These are phyloP conservation scores for Drosophila jambulina DNA, from an alignment of 1,140 invertebrate genomes.

Conservation along the genomic window DNA sequence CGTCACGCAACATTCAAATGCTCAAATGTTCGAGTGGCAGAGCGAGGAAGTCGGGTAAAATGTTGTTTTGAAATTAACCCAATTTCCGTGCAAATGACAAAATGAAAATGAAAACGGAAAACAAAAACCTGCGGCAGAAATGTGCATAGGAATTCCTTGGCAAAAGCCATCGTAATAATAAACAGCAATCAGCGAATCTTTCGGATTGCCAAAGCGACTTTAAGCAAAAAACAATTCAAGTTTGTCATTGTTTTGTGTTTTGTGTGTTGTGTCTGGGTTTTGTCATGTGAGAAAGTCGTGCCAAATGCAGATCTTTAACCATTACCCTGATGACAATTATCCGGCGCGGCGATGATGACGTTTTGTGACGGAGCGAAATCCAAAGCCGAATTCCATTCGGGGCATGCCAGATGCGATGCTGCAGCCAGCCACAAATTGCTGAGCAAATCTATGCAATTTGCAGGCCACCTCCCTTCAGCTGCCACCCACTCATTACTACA, in stretches of 20 bases:
- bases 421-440: constrained; percentile 29
- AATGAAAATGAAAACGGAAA: constrained; percentile 44
- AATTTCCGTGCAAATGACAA: constrained; percentile 55
- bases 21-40: constrained; percentile 9
- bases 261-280: constrained; percentile 23
- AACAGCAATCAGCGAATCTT: constrained; percentile 65
- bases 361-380: constrained; percentile 28
- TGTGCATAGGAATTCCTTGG: constrained; percentile 25
- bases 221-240: constrained; percentile 34
- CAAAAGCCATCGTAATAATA: constrained; percentile 58
- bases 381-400: constrained; percentile 18
- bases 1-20: constrained; percentile 52
- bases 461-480: constrained; percentile 4
- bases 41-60: constrained; percentile 39
- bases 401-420: constrained; percentile 6
- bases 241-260: constrained; percentile 62
- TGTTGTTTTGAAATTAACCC: constrained; percentile 52
- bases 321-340: constrained; percentile 64
- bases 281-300: constrained; percentile 78
- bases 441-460: constrained; percentile 50
- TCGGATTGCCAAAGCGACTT: constrained; percentile 61
- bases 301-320: constrained; percentile 68
- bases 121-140: constrained; percentile 12
- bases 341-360: not conserved
- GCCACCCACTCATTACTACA: constrained; percentile 44